These are phyloP conservation scores for human (Homo sapiens) DNA, from an alignment of 2,113 vertebrate genomes.

Conservation along the genomic window GRCh38 chr1:92870501-92871000, in stretches of 20 bases:
- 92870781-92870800: neutral
- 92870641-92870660: neutral
- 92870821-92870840: neutral
- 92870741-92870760: neutral
- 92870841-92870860: neutral
- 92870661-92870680: neutral
- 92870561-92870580: neutral
- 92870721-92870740: neutral
- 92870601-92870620: neutral
- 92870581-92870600: conserved; percentile 25
- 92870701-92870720: neutral
- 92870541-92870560: neutral
- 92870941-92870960: neutral
- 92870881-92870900: neutral
- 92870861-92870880: neutral
- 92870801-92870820: neutral
- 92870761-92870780: neutral
- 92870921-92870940: neutral
- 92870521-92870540: neutral
- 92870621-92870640: neutral
- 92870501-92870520: too few relatives aligned
- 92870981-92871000: neutral
- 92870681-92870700: neutral
- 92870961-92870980: neutral
- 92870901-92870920: neutral